A percentile compares a stretch with the other conserved stretches of the same genome.
Conservation (phyloP, 2,797 vertebrate genomes). For the Enteromius treurensis region DNA sequence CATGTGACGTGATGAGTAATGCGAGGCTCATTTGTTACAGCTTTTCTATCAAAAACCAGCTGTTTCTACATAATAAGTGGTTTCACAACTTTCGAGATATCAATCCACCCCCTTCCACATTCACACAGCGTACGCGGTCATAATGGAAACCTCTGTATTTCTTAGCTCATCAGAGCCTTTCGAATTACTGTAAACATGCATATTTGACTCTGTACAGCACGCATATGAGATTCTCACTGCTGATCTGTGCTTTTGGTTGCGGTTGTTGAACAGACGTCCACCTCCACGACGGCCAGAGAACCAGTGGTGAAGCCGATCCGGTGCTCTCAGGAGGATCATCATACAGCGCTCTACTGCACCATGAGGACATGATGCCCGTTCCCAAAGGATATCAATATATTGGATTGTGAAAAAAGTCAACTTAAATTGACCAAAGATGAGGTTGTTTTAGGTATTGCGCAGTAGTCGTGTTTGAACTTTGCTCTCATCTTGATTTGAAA, state of each 20-base stretch:
- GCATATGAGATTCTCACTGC: not conserved
- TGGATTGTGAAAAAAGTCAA: not conserved
- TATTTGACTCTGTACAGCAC: not conserved
- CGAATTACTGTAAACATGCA: slow-evolving; percentile 10
- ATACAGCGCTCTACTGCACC: slow-evolving; percentile 24
- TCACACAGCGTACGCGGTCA: not conserved
- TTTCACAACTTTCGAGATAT: not conserved
- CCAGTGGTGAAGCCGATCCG: slow-evolving; percentile 72
- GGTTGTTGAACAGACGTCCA: slow-evolving; percentile 82
- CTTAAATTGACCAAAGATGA: not conserved
- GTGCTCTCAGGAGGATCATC: slow-evolving; percentile 3
- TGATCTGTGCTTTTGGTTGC: slow-evolving; percentile 62
- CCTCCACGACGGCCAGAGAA: slow-evolving; percentile 71
- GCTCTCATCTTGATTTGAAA: not conserved
- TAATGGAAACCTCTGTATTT: not conserved
- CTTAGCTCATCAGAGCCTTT: not conserved
- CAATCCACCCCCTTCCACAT: not conserved
- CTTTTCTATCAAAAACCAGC: not conserved
- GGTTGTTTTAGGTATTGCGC: not conserved
- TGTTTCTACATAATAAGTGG: not conserved
- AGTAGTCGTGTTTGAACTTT: not conserved
- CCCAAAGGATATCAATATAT: not conserved
- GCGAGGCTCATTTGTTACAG: no score
- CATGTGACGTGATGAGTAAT: not conserved
- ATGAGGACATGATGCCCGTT: not conserved